Evolutionary conservation across 2,113 vertebrate genomes (phyloP).

Genomic region (Acanthochromis polyacanthus): DNA sequence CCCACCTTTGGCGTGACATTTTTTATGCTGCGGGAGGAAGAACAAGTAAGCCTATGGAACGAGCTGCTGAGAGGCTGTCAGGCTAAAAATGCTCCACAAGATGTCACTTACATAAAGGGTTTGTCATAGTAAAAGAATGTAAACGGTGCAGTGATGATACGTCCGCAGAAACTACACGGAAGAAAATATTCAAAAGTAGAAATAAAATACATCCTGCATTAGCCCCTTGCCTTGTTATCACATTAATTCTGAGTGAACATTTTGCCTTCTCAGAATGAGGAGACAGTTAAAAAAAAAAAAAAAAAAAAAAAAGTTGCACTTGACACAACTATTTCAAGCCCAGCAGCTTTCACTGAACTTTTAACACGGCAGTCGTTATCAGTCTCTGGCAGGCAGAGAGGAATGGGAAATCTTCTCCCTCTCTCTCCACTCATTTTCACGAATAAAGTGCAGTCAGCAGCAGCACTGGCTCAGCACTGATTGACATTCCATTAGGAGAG

Average conservation of each 20-base stretch:
- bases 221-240: constrained; percentile 25
- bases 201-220: constrained; percentile 17
- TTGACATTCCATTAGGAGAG: constrained; percentile 84
- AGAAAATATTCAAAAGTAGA: constrained; percentile 14
- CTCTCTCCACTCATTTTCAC: constrained; percentile 70
- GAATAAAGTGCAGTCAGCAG: constrained; percentile 80
- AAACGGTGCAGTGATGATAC: not conserved
- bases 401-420: constrained; percentile 76
- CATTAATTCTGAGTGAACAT: constrained; percentile 48
- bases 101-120: not conserved
- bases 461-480: constrained; percentile 77
- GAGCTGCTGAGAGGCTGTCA: not conserved
- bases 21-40: constrained; percentile 89
- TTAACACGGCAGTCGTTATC: constrained; percentile 83
- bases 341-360: constrained; percentile 80
- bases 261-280: constrained; percentile 58
- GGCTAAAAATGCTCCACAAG: not conserved
- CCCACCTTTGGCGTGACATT: constrained; percentile 99
- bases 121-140: not conserved
- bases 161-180: not conserved
- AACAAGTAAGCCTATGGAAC: not conserved
- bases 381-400: constrained; percentile 80
- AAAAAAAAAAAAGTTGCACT: constrained; percentile 71
- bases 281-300: not conserved
- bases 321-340: constrained; percentile 77